Evolutionary conservation across 2,797 vertebrate species (phyloP).

Genomic region (Labeo calbasu): DNA sequence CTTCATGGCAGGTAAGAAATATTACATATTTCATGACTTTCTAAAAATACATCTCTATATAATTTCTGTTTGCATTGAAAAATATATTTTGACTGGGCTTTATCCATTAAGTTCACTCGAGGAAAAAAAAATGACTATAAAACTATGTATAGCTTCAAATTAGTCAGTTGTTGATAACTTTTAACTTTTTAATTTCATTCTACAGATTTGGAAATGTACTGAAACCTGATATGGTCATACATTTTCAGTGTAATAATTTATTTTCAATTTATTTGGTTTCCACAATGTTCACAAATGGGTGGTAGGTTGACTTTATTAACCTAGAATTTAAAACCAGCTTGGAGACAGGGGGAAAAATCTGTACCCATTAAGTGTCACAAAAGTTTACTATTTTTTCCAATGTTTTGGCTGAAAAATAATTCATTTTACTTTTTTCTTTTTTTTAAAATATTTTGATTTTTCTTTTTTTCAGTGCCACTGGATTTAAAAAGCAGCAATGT

Average conservation of each 20-base stretch:
- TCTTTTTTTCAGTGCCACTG: slow-evolving; percentile 23
- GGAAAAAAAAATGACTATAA: too few relatives aligned
- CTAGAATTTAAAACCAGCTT: background rate
- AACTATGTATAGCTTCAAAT: too few relatives aligned
- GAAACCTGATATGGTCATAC: background rate
- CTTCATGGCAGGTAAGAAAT: background rate
- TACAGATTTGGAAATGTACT: background rate
- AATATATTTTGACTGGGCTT: background rate
- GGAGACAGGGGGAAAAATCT: background rate
- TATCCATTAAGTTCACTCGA: too few relatives aligned
- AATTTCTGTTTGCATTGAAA: background rate
- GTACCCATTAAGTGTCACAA: background rate
- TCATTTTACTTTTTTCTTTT: slow-evolving; percentile 34
- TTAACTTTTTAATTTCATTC: background rate
- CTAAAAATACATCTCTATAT: background rate
- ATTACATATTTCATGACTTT: background rate
- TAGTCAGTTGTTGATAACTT: too few relatives aligned
- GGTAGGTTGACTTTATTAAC: background rate
- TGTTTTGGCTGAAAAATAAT: slow-evolving; percentile 50
- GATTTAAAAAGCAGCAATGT: slow-evolving; percentile 41
- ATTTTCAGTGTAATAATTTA: background rate
- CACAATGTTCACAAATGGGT: background rate
- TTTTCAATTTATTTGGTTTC: background rate
- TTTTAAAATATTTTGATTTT: slow-evolving; percentile 45
- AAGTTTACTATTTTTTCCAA: background rate